These are phyloP conservation scores for Aurelia sp. DNA, from an alignment of 30 jellyfish, hydroid and myxozoan species.

Conservation along the genomic window DNA sequence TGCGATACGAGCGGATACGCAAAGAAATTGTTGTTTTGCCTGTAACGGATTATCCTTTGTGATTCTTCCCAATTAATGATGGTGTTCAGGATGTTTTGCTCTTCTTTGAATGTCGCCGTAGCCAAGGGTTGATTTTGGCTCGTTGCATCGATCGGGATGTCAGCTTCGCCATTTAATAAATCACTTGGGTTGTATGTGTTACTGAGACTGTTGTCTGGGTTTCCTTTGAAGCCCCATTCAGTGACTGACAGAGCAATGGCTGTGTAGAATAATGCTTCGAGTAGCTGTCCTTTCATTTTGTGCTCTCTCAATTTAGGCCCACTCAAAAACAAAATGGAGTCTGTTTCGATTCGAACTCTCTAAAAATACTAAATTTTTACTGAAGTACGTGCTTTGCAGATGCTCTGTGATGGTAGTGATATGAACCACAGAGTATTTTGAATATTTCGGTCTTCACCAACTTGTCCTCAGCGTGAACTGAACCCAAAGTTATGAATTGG, in stretches of 20 bases:
- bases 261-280: conserved; percentile 39
- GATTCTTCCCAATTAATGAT: conserved; percentile 63
- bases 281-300: conserved; percentile 35
- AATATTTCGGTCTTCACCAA: too few species aligned
- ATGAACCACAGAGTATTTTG: too few species aligned
- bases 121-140: neutral
- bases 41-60: conserved; percentile 6
- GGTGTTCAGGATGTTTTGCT: conserved; percentile 37
- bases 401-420: too few species aligned
- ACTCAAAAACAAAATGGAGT: neutral
- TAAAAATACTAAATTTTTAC: too few species aligned
- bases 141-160: neutral
- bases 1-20: conserved; percentile 68
- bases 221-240: conserved; percentile 44
- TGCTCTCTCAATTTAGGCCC: neutral
- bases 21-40: conserved; percentile 10
- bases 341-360: too few species aligned
- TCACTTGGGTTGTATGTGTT: conserved; percentile 30
- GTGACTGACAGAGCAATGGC: conserved; percentile 40
- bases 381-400: too few species aligned
- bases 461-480: too few species aligned
- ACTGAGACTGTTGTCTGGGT: neutral
- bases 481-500: too few species aligned
- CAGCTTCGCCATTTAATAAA: conserved; percentile 6
- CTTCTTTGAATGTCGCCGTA: conserved; percentile 21